phyloP scores from a whole-genome alignment of 1,140 invertebrate genomes.

The Diorhabda carinulata region DNA sequence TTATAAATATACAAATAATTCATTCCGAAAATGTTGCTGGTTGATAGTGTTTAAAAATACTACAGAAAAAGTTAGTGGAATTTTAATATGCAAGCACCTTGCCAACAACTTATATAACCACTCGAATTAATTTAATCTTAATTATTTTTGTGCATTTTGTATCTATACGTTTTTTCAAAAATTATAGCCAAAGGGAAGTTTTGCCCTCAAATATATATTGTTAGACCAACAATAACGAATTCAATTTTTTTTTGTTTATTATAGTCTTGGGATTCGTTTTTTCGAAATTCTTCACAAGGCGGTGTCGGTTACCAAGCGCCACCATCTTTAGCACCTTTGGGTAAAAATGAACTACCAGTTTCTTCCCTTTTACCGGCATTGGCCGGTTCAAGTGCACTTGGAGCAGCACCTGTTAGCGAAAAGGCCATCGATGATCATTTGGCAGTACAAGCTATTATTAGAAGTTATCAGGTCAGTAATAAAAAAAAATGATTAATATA shows the following conservation, averaged over 20 bases:
- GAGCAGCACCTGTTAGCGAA: constrained; percentile 64
- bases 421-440: constrained; percentile 97
- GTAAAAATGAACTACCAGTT: constrained; percentile 70
- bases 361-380: constrained; percentile 59
- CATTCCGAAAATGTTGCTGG: no score
- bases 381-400: constrained; percentile 44
- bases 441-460: constrained; percentile 96
- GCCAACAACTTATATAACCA: no score
- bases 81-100: no score
- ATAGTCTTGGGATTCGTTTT: constrained; percentile 97
- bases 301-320: constrained; percentile 83
- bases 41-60: no score
- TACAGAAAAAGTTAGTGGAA: no score
- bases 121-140: no score
- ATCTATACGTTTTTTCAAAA: no score
- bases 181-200: no score
- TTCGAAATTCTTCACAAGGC: constrained; percentile 79
- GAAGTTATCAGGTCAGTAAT: constrained; percentile 90
- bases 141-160: no score
- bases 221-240: background rate
- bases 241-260: constrained; percentile 41
- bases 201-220: background rate
- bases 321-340: constrained; percentile 70
- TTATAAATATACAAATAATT: no score
- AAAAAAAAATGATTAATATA: no score